Conservation (phyloP, 2,797 vertebrate species). For the Oceanodroma leucorhoa region DNA sequence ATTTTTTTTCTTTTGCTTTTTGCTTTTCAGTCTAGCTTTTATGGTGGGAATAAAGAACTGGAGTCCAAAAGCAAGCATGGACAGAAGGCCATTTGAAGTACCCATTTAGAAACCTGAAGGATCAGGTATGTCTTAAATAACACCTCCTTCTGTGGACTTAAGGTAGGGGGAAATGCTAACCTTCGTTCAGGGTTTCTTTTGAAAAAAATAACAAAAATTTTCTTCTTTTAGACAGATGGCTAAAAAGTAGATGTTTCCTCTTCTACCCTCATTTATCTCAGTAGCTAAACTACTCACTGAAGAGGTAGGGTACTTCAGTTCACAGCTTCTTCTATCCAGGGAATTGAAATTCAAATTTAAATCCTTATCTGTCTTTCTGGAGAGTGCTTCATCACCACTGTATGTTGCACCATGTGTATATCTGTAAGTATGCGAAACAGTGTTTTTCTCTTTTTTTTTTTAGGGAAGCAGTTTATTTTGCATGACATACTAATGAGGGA, state of each 20-base stretch:
- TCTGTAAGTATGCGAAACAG: neutral
- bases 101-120: neutral
- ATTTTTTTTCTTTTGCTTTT: neutral
- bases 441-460: neutral
- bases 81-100: neutral
- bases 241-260: neutral
- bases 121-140: neutral
- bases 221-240: neutral
- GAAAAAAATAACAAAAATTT: neutral
- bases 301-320: slow-evolving; percentile 18
- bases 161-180: neutral
- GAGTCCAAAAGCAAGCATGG: neutral
- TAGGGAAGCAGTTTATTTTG: neutral
- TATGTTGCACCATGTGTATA: neutral
- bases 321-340: neutral
- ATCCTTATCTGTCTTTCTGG: neutral
- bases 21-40: neutral
- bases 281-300: neutral
- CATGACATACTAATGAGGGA: neutral
- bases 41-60: neutral
- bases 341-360: slow-evolving; percentile 11
- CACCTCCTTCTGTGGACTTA: neutral
- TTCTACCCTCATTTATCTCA: neutral
- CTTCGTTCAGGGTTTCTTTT: neutral
- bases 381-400: neutral